Evolutionary conservation across 2,888 invertebrate genomes (phyloP).

Genomic region (Euproctis similis): DNA sequence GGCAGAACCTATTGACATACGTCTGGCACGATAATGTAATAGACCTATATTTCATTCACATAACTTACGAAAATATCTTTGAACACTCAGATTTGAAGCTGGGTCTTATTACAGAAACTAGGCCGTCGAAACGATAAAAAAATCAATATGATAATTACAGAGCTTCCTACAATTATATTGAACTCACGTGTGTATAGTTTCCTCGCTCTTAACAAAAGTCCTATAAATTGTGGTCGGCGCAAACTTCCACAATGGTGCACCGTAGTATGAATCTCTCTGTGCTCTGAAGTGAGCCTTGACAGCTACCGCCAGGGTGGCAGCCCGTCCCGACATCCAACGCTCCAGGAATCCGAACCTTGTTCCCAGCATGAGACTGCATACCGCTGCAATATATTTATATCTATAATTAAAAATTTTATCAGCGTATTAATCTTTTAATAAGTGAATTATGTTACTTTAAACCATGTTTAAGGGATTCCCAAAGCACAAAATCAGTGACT

Average conservation of each 20-base stretch:
- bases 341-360: slow-evolving; percentile 85
- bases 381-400: slow-evolving; percentile 75
- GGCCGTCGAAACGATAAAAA: neutral
- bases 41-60: no score
- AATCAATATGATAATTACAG: no score
- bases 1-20: no score
- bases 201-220: slow-evolving; percentile 83
- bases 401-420: no score
- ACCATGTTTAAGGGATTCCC: no score
- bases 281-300: slow-evolving; percentile 86
- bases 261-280: slow-evolving; percentile 87
- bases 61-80: no score
- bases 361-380: slow-evolving; percentile 86
- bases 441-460: no score
- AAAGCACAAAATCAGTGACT: no score
- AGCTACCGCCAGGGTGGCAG: slow-evolving; percentile 80
- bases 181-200: slow-evolving; percentile 86
- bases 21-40: no score
- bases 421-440: no score
- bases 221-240: slow-evolving; percentile 83
- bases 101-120: neutral
- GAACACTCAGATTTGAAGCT: no score
- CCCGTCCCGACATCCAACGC: slow-evolving; percentile 74
- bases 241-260: slow-evolving; percentile 88
- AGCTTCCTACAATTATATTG: no score